Evolutionary conservation across 2,113 vertebrate species (phyloP).

Genomic region (human): DNA sequence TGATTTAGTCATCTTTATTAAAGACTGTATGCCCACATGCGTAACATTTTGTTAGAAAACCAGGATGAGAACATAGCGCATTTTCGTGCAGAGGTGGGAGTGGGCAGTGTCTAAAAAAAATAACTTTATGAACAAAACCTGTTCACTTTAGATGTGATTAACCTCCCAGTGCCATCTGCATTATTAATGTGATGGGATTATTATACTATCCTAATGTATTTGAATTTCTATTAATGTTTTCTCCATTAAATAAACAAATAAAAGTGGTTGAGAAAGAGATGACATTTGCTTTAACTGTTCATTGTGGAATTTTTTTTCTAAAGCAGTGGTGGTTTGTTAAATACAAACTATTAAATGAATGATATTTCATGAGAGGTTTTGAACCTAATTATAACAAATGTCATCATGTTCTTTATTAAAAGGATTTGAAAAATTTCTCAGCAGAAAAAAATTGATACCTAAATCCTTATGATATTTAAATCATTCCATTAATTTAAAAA

Average conservation of each 20-base stretch:
- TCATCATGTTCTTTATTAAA: conserved; percentile 81
- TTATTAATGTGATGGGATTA: conserved; percentile 82
- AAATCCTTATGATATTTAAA: conserved; percentile 68
- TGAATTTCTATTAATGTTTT: conserved; percentile 81
- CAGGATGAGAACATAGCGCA: not conserved
- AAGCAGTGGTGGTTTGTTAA: conserved; percentile 77
- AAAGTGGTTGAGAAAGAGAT: conserved; percentile 74
- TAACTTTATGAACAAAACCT: conserved; percentile 72
- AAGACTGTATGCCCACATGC: not conserved
- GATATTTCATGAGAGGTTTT: conserved; percentile 80
- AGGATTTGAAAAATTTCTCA: conserved; percentile 70
- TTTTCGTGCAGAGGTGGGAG: conserved; percentile 66
- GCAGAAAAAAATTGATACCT: conserved; percentile 52
- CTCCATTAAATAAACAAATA: conserved; percentile 84
- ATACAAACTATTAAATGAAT: conserved; percentile 78
- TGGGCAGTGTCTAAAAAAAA: conserved; percentile 69
- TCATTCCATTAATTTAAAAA: conserved; percentile 70
- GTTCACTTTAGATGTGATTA: conserved; percentile 84
- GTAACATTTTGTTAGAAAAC: conserved; percentile 23
- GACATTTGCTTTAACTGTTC: conserved; percentile 82
- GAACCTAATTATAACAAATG: conserved; percentile 84
- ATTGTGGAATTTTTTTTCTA: conserved; percentile 66
- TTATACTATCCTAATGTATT: conserved; percentile 77
- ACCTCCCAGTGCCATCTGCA: conserved; percentile 81
- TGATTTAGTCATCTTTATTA: conserved; percentile 48